phyloP scores from a whole-genome alignment of 2,797 vertebrate genomes.

The Peromyscus melanophrys region DNA sequence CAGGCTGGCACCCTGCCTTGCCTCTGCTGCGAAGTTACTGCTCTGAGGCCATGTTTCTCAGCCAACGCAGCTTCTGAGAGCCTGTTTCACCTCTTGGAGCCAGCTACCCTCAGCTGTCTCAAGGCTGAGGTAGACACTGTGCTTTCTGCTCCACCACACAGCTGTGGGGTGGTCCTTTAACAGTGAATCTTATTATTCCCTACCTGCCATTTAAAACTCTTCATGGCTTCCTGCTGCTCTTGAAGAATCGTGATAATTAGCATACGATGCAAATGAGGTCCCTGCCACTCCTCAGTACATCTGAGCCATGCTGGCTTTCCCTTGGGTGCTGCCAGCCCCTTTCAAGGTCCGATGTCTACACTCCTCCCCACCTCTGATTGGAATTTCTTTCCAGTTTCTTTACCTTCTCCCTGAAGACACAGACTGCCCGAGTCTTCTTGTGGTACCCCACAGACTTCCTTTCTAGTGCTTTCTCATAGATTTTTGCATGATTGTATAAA shows the following conservation, averaged over 20 bases:
- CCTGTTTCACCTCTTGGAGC: neutral
- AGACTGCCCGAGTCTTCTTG: neutral
- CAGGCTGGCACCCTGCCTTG: neutral
- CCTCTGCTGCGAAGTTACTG: neutral
- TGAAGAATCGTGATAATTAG: neutral
- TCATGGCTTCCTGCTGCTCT: neutral
- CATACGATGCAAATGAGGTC: accelerated
- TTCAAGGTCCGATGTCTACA: neutral
- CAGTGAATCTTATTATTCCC: neutral
- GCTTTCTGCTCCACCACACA: neutral
- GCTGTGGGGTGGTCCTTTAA: neutral
- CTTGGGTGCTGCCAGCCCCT: neutral
- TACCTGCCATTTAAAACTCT: neutral
- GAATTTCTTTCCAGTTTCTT: neutral
- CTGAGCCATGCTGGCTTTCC: neutral
- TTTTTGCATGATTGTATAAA: neutral
- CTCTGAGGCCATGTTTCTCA: neutral
- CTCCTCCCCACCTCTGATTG: neutral
- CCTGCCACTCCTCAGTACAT: too few relatives aligned
- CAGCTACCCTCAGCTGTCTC: neutral
- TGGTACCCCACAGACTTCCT: neutral
- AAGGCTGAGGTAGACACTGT: neutral
- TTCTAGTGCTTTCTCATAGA: neutral
- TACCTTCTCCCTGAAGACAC: neutral
- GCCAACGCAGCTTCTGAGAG: neutral